Base-by-base conservation (phyloP, 1,140 invertebrate genomes). In the Trachymyrmex septentrionalis region DNA sequence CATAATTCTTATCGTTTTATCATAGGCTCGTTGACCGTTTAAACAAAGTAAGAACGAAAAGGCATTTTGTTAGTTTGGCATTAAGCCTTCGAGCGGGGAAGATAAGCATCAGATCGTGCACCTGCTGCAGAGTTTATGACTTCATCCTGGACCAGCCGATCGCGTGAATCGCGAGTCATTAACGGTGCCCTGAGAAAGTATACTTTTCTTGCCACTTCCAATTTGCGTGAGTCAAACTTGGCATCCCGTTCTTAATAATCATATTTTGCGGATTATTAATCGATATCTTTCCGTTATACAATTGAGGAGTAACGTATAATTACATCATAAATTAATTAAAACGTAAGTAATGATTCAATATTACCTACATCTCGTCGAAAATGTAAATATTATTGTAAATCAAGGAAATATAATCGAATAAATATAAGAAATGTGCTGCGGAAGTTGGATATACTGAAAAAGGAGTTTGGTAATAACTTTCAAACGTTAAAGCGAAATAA, bases 71-170 rank as follows among this genome's bases (percentile, higher is more conserved):
- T 63, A 76, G 78, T 44, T 27, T 48, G 72, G 24, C n/a, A 48
- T 55, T 87, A 76, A 57, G 63, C 77, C 64, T 76, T 19, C 30
- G 30, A 87, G 66, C 44, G n/a, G 55, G 24, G 27, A 24, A 75
- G 73, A 88, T 88, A 89, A 88, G 59, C 34, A 88, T 88, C 88
- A 53, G 19, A 88, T 89, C 87, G 87, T 27, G 66, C 67, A 80
- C 71, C 81, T 78, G 80, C 77, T 69, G 53, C 69, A 76, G 34
- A 71, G 21, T 63, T 88, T 88, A 88, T 77, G 82, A 89, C 88
- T 89, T 89, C 87, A 88, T 89, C 67, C 27, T 21, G 61, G 21
- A 57, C 38, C 59, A 57, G 21, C 21, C 82, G 82, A 78, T 76
- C 73, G 82, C 82, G 82, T 85, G 72, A 78, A 77, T 85, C 61